Base-by-base conservation (phyloP, 1,140 invertebrate genomes). In the Phortica variegata region DNA sequence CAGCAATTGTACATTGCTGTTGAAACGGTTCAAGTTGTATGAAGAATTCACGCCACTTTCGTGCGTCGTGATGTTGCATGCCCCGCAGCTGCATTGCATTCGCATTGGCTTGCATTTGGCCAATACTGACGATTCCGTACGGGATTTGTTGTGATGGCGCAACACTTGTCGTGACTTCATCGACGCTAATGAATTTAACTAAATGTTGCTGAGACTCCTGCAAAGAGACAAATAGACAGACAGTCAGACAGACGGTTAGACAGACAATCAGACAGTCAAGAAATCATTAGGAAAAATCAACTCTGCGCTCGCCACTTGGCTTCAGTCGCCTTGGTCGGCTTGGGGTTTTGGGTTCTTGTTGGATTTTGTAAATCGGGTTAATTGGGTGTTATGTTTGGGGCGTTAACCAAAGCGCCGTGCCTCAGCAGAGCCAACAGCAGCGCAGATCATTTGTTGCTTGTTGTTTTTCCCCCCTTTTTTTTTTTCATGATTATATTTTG, bases 41-140 rank as follows among this genome's bases (percentile, higher is more conserved):
- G 71, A 83, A 84, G 69, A 84, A 85, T 54, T 83, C 80, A 40
- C 84, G 79, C 83, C 83, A 85, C 62, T 81, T 80, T 37, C 78
- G 53, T 52, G 84, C 83, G 57, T 85, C 80, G 73, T 84, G 81
- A 48, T 76, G 74, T 53, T 74, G 71, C 31, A 72, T 70, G 51
- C 81, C 79, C 76, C 77, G 65, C 76, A 81, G 68, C 71, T n/a
- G n/a, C n/a, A n/a, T n/a, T n/a, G n/a, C n/a, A n/a, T 69, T 77
- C n/a, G n/a, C n/a, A n/a, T n/a, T n/a, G n/a, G 20, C 23, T 15
- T 10, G 56, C 53, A 32, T 49, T 43, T 41, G 52, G 36, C 41
- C 26, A 29, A 7, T n/a, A 34, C 32, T 15, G 13, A 34, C 13
- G 13, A 58, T 33, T 15, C 60, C 56, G 45, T 75, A 43, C 79